Evolutionary conservation across 2,797 vertebrate genomes (phyloP).

Genomic region (Hydrophis major): DNA sequence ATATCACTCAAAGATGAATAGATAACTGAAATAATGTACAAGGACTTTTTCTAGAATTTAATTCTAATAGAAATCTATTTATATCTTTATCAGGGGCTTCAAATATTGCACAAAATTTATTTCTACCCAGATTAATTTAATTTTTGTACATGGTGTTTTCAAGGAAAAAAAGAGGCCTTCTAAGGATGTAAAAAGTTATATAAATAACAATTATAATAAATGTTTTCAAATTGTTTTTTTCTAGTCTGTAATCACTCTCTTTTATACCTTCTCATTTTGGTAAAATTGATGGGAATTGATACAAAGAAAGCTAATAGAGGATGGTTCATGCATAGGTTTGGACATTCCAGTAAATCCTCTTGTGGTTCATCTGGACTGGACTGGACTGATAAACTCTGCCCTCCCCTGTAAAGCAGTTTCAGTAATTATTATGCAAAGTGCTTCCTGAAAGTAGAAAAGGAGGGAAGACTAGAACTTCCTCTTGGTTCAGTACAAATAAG

Average conservation of each 20-base stretch:
- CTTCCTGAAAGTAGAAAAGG: not conserved
- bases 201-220: not conserved
- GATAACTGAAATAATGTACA: not conserved
- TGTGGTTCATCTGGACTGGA: slow-evolving; percentile 16
- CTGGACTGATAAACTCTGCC: slow-evolving; percentile 9
- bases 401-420: slow-evolving; percentile 6
- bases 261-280: not conserved
- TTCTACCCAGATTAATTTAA: not conserved
- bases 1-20: not conserved
- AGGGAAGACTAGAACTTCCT: not conserved
- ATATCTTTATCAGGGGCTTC: not conserved
- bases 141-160: not conserved
- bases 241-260: not conserved
- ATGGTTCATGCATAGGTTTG: not conserved
- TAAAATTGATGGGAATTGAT: not conserved
- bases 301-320: not conserved
- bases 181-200: not conserved
- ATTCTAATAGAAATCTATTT: not conserved
- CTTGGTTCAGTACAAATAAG: slow-evolving; percentile 3
- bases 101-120: not conserved
- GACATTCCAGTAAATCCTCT: not conserved
- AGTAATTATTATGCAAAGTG: slow-evolving; percentile 25
- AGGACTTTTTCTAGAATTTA: not conserved
- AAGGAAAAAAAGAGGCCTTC: not conserved
- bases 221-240: not conserved